Percentiles rank a stretch among this genome's conserved stretches.
Conservation (phyloP, 2,888 invertebrate species). For the Nomada hirtipes region DNA sequence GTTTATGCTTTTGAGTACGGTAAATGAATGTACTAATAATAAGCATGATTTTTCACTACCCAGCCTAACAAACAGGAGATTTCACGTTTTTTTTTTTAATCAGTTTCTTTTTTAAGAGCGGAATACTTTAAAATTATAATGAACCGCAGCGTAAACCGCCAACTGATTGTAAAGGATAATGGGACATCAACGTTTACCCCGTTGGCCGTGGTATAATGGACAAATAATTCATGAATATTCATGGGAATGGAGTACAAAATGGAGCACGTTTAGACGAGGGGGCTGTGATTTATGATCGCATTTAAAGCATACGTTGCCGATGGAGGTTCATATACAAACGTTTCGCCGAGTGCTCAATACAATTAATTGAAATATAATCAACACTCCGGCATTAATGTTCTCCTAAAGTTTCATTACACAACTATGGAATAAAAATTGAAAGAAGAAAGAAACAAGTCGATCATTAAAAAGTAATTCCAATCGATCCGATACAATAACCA, state of each 20-base stretch:
- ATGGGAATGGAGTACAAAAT: constrained; percentile 29
- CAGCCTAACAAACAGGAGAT: not conserved
- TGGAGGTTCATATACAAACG: not conserved
- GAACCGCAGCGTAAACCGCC: not conserved
- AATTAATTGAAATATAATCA: not conserved
- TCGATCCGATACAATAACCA: not conserved
- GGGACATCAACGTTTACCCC: constrained; percentile 22
- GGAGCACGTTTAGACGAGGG: constrained; percentile 14
- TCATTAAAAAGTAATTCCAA: not conserved
- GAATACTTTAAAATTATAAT: constrained; percentile 29
- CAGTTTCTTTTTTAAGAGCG: not conserved
- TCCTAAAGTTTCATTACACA: not conserved
- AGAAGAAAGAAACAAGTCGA: not conserved
- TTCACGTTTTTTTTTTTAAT: not conserved
- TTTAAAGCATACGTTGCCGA: constrained; percentile 17
- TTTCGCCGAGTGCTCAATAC: not conserved
- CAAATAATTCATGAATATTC: constrained; percentile 43
- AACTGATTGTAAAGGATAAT: constrained; percentile 27
- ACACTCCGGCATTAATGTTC: not conserved
- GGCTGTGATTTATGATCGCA: constrained; percentile 34
- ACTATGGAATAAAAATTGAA: not conserved
- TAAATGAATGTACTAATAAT: not conserved
- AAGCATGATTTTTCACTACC: not conserved
- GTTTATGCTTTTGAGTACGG: not conserved
- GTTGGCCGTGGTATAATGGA: constrained; percentile 23